Conservation (phyloP, 2,797 vertebrate species). For the Enteromius viviparus region DNA sequence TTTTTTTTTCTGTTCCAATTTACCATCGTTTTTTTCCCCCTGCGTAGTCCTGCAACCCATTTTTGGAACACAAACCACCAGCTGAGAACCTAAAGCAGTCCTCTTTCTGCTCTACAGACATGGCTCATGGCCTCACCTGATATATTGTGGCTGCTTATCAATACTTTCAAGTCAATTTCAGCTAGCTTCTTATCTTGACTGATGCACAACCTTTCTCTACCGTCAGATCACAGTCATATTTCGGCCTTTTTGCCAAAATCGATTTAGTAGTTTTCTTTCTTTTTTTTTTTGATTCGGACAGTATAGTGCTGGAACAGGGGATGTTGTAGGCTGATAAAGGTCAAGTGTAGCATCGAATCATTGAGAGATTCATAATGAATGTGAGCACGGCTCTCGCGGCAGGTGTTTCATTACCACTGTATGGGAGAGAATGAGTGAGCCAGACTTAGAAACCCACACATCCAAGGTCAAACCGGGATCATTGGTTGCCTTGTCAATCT, state of each 20-base stretch:
- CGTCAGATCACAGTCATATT: slow-evolving; percentile 83
- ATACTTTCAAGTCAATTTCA: slow-evolving; percentile 78
- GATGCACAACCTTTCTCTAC: slow-evolving; percentile 80
- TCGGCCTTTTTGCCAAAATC: slow-evolving; percentile 79
- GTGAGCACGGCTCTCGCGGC: slow-evolving; percentile 71
- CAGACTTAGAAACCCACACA: slow-evolving; percentile 63
- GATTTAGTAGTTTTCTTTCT: not conserved
- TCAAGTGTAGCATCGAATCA: slow-evolving; percentile 78
- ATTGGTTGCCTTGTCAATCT: slow-evolving; percentile 57
- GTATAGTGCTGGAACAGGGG: slow-evolving; percentile 30
- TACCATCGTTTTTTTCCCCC: not conserved
- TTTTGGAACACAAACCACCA: not conserved
- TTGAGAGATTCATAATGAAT: slow-evolving; percentile 80
- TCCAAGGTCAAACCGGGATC: slow-evolving; percentile 61
- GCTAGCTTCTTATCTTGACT: slow-evolving; percentile 72
- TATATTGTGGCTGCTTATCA: slow-evolving; percentile 65
- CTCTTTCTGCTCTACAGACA: slow-evolving; percentile 52
- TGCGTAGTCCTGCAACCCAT: not conserved
- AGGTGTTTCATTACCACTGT: slow-evolving; percentile 66
- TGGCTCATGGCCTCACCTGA: slow-evolving; percentile 51
- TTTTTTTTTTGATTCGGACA: not conserved
- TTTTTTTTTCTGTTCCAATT: not conserved
- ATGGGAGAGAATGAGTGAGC: slow-evolving; percentile 50
- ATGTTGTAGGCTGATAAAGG: slow-evolving; percentile 67
- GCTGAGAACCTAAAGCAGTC: slow-evolving; percentile 6